Conservation (phyloP, 2,113 vertebrate species). For the Bubo scandiacus region DNA sequence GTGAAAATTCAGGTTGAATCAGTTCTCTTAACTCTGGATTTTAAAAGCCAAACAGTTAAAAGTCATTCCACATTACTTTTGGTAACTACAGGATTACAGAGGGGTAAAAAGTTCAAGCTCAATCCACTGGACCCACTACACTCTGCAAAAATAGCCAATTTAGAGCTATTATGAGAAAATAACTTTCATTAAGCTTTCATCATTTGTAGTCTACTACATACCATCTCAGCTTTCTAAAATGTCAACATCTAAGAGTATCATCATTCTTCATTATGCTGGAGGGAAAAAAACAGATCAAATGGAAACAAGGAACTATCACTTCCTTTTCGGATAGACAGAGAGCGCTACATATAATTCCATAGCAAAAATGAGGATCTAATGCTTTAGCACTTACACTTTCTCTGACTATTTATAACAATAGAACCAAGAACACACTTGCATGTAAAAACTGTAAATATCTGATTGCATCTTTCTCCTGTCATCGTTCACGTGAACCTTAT, state of each 20-base stretch:
- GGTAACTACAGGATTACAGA: constrained; percentile 36
- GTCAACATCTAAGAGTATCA: constrained; percentile 63
- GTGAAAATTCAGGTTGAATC: neutral
- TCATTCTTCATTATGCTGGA: constrained; percentile 57
- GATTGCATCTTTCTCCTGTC: neutral
- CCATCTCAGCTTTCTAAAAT: constrained; percentile 62
- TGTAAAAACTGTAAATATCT: neutral
- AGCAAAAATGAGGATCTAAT: constrained; percentile 30
- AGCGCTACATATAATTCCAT: neutral
- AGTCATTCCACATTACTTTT: constrained; percentile 6
- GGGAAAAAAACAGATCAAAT: constrained; percentile 50
- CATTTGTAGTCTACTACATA: constrained; percentile 55
- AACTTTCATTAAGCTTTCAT: constrained; percentile 74
- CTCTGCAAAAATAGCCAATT: constrained; percentile 43
- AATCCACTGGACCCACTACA: constrained; percentile 37
- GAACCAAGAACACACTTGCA: neutral
- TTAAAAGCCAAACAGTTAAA: neutral
- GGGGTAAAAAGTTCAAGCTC: constrained; percentile 58
- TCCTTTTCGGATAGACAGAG: neutral
- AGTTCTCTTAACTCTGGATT: neutral
- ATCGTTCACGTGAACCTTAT: neutral
- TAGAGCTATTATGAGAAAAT: constrained; percentile 67
- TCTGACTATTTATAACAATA: neutral
- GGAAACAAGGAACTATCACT: constrained; percentile 37
- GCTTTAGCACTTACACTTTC: neutral